These are phyloP conservation scores for Channa striata DNA, from an alignment of 2,797 vertebrate genomes.

Conservation along the genomic window DNA sequence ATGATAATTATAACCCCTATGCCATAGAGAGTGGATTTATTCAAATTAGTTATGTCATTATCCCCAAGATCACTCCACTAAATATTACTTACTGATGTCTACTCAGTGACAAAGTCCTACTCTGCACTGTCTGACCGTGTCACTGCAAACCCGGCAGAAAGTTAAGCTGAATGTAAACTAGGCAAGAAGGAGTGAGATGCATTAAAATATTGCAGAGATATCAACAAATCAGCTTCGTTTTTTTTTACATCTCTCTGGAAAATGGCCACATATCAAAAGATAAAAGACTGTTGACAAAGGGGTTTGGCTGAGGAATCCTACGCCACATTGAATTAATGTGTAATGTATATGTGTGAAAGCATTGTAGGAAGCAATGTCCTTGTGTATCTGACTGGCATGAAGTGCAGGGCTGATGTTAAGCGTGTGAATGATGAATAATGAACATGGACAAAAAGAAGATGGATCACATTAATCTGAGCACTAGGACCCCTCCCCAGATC, in stretches of 20 bases:
- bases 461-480: constrained; percentile 80
- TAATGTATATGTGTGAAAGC: constrained; percentile 12
- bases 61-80: constrained; percentile 67
- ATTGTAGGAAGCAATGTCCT: constrained; percentile 45
- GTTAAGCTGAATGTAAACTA: constrained; percentile 31
- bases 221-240: not conserved
- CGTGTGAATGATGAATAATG: constrained; percentile 79
- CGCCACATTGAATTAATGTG: not conserved
- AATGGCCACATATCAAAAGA: not conserved
- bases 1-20: constrained; percentile 66
- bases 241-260: not conserved
- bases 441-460: constrained; percentile 78
- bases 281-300: not conserved
- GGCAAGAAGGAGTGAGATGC: constrained; percentile 28
- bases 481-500: constrained; percentile 33
- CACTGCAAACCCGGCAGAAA: constrained; percentile 40
- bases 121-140: constrained; percentile 45
- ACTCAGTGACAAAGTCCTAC: constrained; percentile 52
- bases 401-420: constrained; percentile 52
- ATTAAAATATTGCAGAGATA: constrained; percentile 32
- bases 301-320: not conserved
- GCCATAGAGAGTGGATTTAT: constrained; percentile 65
- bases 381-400: constrained; percentile 48
- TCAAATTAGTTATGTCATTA: constrained; percentile 75
- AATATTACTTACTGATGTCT: constrained; percentile 71